Percentiles rank a stretch among this genome's conserved stretches.
Conservation (phyloP, 2,797 vertebrate genomes). For the Lophotriccus pileatus region DNA sequence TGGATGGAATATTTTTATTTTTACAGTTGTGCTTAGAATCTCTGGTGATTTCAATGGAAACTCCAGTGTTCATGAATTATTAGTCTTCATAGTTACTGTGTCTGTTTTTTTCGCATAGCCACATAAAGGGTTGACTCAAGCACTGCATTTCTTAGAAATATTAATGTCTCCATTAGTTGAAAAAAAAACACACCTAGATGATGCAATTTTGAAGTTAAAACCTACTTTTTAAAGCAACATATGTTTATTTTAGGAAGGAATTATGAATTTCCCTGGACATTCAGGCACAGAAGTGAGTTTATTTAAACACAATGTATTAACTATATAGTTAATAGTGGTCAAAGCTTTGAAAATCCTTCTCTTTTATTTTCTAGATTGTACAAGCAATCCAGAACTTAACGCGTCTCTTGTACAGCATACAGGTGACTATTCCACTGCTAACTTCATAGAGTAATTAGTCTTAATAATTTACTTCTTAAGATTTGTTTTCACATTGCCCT, state of each 20-base stretch:
- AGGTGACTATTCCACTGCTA: constrained; percentile 80
- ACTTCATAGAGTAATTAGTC: background rate
- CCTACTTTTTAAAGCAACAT: background rate
- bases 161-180: background rate
- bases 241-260: constrained; percentile 70
- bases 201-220: background rate
- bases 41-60: background rate
- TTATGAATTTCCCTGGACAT: constrained; percentile 52
- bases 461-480: background rate
- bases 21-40: background rate
- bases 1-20: constrained; percentile 26
- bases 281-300: constrained; percentile 74
- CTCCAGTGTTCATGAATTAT: constrained; percentile 7
- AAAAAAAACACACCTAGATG: background rate
- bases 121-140: background rate
- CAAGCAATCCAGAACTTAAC: constrained; percentile 92
- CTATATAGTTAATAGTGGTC: background rate
- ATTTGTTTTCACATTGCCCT: background rate
- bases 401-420: constrained; percentile 90
- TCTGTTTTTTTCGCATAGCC: background rate
- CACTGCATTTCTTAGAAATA: background rate
- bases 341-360: constrained; percentile 40
- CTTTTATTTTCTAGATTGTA: constrained; percentile 81
- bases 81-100: background rate
- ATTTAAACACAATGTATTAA: background rate